Conservation (phyloP, 2,888 invertebrate species). For the Adelphocoris suturalis region DNA sequence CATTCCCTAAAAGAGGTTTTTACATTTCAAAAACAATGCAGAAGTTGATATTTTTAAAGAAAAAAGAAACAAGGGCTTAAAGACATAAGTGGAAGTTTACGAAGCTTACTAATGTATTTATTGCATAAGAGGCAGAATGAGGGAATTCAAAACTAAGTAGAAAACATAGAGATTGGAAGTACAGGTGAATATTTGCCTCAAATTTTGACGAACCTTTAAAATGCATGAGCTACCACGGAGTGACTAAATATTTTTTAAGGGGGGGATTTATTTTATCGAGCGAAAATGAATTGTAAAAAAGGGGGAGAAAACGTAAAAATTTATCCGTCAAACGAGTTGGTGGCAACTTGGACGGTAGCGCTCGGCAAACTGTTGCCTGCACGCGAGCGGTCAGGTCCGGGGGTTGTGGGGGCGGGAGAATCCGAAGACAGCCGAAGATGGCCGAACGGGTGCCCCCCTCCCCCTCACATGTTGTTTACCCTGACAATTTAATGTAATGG, state of each 20-base stretch:
- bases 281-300: not conserved
- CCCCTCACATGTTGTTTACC: not conserved
- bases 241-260: not conserved
- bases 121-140: not conserved
- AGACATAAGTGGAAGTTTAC: not conserved
- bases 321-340: not conserved
- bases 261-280: conserved; percentile 1
- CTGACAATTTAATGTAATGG: not conserved
- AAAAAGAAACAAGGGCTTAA: not conserved
- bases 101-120: not conserved
- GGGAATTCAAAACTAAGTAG: not conserved
- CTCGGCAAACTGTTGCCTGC: conserved; percentile 70
- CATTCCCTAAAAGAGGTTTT: conserved; percentile 12
- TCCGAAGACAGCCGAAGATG: conserved; percentile 33
- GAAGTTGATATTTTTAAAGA: not conserved
- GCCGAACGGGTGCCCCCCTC: not conserved
- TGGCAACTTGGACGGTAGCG: conserved; percentile 53
- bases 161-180: not conserved
- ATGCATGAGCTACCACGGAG: conserved; percentile 65
- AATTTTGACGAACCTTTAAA: conserved; percentile 67
- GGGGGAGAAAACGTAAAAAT: not conserved
- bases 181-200: conserved; percentile 29
- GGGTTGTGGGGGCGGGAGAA: conserved; percentile 12
- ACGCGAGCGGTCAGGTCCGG: not conserved
- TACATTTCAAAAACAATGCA: not conserved